Percentiles rank a stretch among this genome's conserved stretches.
Conservation (phyloP, 1,140 invertebrate genomes). For the Drosophila ironensis region DNA sequence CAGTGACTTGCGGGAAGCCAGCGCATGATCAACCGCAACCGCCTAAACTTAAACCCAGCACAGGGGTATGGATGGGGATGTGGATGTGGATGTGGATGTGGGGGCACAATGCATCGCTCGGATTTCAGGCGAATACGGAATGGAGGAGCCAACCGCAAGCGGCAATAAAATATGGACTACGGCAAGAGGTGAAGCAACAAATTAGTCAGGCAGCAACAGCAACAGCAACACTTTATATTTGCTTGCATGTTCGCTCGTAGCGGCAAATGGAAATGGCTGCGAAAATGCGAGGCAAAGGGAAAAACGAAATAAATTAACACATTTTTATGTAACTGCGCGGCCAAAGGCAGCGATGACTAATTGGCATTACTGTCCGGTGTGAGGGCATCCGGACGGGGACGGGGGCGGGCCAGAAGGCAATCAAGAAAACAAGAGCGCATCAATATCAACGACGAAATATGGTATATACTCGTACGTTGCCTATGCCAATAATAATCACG, state of each 20-base stretch:
- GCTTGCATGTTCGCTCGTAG: neutral
- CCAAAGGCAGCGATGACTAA: conserved; percentile 61
- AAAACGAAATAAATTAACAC: conserved; percentile 70
- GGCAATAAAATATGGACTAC: conserved; percentile 4
- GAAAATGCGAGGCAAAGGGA: conserved; percentile 55
- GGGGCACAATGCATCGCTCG: conserved; percentile 3
- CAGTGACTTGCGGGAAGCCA: conserved; percentile 24
- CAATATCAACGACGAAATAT: conserved; percentile 23
- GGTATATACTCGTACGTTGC: too few species aligned
- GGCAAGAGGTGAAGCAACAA: conserved; percentile 49
- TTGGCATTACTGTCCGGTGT: conserved; percentile 36
- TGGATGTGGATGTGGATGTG: neutral
- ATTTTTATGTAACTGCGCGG: conserved; percentile 68
- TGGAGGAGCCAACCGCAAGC: conserved; percentile 22
- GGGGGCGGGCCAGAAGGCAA: conserved; percentile 4
- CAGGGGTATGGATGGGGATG: too few species aligned
- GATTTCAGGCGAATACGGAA: conserved; percentile 14
- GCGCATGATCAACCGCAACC: conserved; percentile 12
- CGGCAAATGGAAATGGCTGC: conserved; percentile 38
- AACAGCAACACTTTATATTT: neutral
- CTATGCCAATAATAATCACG: conserved; percentile 16
- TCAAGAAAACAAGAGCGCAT: conserved; percentile 32
- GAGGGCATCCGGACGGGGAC: neutral
- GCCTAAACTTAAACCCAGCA: conserved; percentile 17
- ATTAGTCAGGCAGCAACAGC: conserved; percentile 55